Evolutionary conservation across 2,888 invertebrate genomes (phyloP), one percentile per base, ranked within the genome.

Genomic region (Drosophila birchii): DNA sequence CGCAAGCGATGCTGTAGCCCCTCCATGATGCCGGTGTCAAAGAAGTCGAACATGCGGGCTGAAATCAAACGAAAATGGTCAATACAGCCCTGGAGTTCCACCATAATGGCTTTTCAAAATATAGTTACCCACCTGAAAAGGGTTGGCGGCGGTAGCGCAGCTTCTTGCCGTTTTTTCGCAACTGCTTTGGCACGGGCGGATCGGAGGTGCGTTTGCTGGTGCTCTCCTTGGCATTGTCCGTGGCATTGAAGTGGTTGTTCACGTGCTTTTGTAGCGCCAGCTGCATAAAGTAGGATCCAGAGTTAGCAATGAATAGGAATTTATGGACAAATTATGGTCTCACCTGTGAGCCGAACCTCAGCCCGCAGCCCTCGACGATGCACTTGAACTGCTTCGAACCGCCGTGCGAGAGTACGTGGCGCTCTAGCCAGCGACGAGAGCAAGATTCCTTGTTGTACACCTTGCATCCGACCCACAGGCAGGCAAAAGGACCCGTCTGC

Each of bases 351-450:
- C 96, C 96, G 91, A 97, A 97, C 88, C 97, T 94, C 88, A 95
- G 95, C 85, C 98, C 97, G 93, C 98, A 99, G 87, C 97, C 96
- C 91, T 97, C 98, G 84, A 99, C 97, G 92, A 98, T 98, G 93
- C 98, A 99, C 89, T 97, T 95, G 94, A 97, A 98, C 29, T 98
- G 98, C 92, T 98, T 98, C 93, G 96, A 97, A 49, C 97, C 97
- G 66, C 96, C 96, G 93, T 98, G 98, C 0, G 96, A 96, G 55
- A 98, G 93, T 49, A 98, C 96, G 93, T 98, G 98, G 53, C 98
- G 94, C 92, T 98, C 98, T 79, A 98, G 93, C 98, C 98, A 99
- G 63, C 97, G 95, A 62, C 97, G 94, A 8, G 98, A 98, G 91
- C 98, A 98, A 11, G 98, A 98, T 39, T 96, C 96, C 91, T 97